Conservation (phyloP, 2,888 invertebrate species). For the Athalia circularis region DNA sequence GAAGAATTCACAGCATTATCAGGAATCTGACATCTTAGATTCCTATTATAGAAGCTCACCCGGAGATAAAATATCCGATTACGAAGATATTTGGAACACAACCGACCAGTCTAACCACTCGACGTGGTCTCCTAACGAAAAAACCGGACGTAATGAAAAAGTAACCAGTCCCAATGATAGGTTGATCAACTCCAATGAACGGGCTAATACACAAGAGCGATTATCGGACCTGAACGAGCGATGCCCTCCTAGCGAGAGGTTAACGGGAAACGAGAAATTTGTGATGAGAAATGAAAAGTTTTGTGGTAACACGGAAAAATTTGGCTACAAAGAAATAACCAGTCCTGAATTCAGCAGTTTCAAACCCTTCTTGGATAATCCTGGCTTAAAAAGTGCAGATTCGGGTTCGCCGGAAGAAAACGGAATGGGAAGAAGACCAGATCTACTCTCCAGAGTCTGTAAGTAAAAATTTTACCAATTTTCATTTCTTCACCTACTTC, state of each 20-base stretch:
- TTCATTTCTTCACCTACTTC: not conserved
- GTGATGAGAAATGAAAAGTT: conserved; percentile 66
- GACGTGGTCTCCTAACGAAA: conserved; percentile 70
- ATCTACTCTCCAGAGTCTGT: conserved; percentile 72
- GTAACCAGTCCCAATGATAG: conserved; percentile 54
- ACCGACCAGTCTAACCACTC: conserved; percentile 71
- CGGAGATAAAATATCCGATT: conserved; percentile 95
- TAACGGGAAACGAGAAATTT: conserved; percentile 60
- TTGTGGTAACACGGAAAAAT: conserved; percentile 62
- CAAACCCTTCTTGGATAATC: conserved; percentile 65
- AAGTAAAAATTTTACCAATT: conserved; percentile 51
- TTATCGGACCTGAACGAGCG: conserved; percentile 59
- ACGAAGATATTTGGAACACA: conserved; percentile 92
- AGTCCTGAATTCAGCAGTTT: conserved; percentile 72
- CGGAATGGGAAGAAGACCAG: conserved; percentile 67
- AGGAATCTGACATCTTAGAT: conserved; percentile 89
- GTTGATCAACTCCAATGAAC: conserved; percentile 61
- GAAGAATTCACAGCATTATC: conserved; percentile 75
- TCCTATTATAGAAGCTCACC: conserved; percentile 92
- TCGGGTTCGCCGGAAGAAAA: conserved; percentile 64
- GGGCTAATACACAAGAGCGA: conserved; percentile 56
- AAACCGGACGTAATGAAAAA: conserved; percentile 55
- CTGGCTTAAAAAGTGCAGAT: conserved; percentile 58
- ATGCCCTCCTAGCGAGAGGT: conserved; percentile 55
- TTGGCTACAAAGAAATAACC: conserved; percentile 68